A percentile compares a stretch with the other conserved stretches of the same genome.
These are phyloP conservation scores for Toxostoma redivivum DNA, from an alignment of 2,113 vertebrate genomes.

Conservation along the genomic window DNA sequence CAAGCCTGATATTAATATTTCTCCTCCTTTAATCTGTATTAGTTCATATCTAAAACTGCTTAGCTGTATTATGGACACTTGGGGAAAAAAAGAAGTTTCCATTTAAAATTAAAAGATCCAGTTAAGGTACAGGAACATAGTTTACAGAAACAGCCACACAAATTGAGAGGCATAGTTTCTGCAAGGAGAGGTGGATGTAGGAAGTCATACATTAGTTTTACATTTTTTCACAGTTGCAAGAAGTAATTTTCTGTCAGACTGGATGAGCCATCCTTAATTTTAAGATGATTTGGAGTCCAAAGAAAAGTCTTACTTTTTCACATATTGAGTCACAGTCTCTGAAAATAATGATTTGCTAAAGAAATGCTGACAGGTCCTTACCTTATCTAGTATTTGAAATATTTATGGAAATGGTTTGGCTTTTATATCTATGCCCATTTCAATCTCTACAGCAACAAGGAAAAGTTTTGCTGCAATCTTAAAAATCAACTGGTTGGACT, in stretches of 20 bases:
- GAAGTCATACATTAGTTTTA: not conserved
- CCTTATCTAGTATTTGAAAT: not conserved
- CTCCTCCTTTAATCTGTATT: not conserved
- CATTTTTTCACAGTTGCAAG: not conserved
- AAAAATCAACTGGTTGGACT: not conserved
- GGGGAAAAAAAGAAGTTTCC: not conserved
- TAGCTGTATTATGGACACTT: not conserved
- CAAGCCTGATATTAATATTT: not conserved
- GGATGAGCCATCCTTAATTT: not conserved
- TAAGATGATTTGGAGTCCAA: not conserved
- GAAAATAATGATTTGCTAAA: slow-evolving; percentile 9
- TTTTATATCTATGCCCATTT: not conserved
- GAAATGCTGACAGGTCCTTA: not conserved
- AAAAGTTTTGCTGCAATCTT: not conserved
- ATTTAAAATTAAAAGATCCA: not conserved
- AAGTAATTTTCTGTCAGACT: not conserved
- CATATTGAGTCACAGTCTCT: not conserved
- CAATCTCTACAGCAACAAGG: not conserved
- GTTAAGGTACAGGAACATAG: not conserved
- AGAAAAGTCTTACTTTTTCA: not conserved
- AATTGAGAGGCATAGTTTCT: not conserved
- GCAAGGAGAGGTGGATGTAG: not conserved
- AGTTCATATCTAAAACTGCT: not conserved
- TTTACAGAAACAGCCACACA: not conserved
- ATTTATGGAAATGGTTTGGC: not conserved